phyloP scores from a whole-genome alignment of 2,797 vertebrate genomes.

The Meda fulgida region DNA sequence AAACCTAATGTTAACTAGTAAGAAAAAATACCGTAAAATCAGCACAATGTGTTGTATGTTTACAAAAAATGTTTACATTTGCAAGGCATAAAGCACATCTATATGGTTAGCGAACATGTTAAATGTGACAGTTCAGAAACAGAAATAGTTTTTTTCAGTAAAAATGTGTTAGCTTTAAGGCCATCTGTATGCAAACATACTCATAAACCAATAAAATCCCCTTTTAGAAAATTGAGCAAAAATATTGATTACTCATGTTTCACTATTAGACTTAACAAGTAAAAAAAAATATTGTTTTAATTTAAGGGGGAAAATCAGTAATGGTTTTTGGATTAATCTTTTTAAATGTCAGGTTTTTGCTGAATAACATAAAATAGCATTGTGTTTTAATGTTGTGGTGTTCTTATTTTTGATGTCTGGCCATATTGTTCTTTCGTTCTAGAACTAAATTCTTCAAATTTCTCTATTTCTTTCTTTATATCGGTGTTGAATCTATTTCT shows the following conservation, averaged over 20 bases:
- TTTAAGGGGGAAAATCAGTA: neutral
- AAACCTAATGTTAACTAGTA: neutral
- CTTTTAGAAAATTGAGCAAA: neutral
- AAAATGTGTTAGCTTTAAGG: neutral
- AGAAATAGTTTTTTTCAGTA: neutral
- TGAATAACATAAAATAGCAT: neutral
- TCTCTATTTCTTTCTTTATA: neutral
- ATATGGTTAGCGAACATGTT: neutral
- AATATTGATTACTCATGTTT: neutral
- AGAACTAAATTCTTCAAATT: neutral
- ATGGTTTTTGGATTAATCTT: neutral
- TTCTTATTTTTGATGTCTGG: neutral
- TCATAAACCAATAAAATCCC: neutral
- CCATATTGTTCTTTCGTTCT: neutral
- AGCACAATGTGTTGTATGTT: neutral
- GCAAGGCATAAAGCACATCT: neutral
- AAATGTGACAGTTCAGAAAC: neutral
- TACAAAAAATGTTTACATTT: neutral
- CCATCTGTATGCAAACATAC: neutral
- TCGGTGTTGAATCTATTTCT: neutral
- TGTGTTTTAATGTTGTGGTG: neutral
- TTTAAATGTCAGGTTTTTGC: neutral
- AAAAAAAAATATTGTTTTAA: too few species aligned
- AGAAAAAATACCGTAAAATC: neutral
- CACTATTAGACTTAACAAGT: neutral